Percentiles rank a stretch among this genome's conserved stretches.
phyloP scores from a whole-genome alignment of 2,113 vertebrate species.

The Pseudorasbora parva region DNA sequence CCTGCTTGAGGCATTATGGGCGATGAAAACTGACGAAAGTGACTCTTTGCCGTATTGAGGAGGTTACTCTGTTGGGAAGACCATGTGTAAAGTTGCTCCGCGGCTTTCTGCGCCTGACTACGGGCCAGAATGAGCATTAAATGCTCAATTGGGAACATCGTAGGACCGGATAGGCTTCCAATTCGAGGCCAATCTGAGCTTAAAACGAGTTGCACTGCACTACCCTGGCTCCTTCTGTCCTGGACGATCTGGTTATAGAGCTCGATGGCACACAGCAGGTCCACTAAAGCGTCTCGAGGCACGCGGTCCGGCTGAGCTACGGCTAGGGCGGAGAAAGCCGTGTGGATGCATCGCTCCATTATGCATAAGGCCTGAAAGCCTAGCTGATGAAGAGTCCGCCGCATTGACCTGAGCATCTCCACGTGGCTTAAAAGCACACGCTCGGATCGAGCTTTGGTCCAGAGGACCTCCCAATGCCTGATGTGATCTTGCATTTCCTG shows the following conservation, averaged over 20 bases:
- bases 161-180: no score
- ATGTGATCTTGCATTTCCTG: conserved; percentile 72
- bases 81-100: conserved; percentile 64
- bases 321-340: conserved; percentile 58
- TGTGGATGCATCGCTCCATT: conserved; percentile 66
- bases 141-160: conserved; percentile 58
- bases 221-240: conserved; percentile 52
- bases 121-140: conserved; percentile 65
- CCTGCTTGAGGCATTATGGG: neutral
- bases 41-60: conserved; percentile 15
- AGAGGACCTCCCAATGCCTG: conserved; percentile 68
- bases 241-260: conserved; percentile 68
- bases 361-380: conserved; percentile 66
- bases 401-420: conserved; percentile 57
- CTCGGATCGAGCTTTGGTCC: conserved; percentile 64
- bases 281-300: conserved; percentile 66
- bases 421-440: conserved; percentile 41
- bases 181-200: conserved; percentile 17
- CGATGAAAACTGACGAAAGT: neutral
- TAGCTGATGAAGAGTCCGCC: conserved; percentile 57
- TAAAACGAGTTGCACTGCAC: no score
- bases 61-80: conserved; percentile 56
- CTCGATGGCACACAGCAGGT: conserved; percentile 65
- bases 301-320: conserved; percentile 54
- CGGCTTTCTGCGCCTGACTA: conserved; percentile 61